Percentiles rank a stretch among this genome's conserved stretches.
Conservation (phyloP, 1,140 invertebrate species). For the Neelides sp. region DNA sequence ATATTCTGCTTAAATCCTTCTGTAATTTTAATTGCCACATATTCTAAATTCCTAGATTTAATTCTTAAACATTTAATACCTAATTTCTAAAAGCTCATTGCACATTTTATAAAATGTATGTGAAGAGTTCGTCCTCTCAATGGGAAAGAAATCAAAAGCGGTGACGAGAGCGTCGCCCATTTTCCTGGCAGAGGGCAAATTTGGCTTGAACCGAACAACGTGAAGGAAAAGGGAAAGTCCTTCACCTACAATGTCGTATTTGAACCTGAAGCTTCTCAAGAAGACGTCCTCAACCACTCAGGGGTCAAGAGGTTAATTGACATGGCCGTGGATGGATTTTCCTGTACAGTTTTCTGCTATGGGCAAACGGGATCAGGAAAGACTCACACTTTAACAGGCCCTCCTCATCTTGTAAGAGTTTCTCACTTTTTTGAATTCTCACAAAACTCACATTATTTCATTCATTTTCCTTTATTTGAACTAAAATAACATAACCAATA, state of each 20-base stretch:
- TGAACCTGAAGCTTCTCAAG: constrained; percentile 69
- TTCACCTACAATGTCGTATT: constrained; percentile 82
- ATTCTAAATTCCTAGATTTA: constrained; percentile 5
- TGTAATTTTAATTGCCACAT: not conserved
- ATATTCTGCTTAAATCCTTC: not conserved
- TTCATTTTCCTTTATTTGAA: too few species aligned
- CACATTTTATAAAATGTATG: constrained; percentile 26
- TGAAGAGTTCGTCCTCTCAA: constrained; percentile 56
- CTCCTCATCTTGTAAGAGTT: constrained; percentile 67
- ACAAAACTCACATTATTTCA: too few species aligned
- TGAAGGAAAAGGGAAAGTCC: constrained; percentile 54
- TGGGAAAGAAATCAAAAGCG: constrained; percentile 49
- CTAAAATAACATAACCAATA: too few species aligned
- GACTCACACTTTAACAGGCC: constrained; percentile 87
- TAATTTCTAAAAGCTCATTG: constrained; percentile 8
- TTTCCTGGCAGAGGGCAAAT: constrained; percentile 63
- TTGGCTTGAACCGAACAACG: constrained; percentile 32
- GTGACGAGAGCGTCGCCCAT: constrained; percentile 49
- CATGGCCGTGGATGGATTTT: constrained; percentile 85
- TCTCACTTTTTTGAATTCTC: too few species aligned
- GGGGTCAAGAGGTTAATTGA: constrained; percentile 73
- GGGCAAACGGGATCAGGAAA: constrained; percentile 95
- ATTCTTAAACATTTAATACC: constrained; percentile 14
- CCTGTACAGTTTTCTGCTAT: constrained; percentile 87
- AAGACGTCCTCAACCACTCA: constrained; percentile 58